phyloP scores from a whole-genome alignment of 2,797 vertebrate genomes.

The Falco concolor region DNA sequence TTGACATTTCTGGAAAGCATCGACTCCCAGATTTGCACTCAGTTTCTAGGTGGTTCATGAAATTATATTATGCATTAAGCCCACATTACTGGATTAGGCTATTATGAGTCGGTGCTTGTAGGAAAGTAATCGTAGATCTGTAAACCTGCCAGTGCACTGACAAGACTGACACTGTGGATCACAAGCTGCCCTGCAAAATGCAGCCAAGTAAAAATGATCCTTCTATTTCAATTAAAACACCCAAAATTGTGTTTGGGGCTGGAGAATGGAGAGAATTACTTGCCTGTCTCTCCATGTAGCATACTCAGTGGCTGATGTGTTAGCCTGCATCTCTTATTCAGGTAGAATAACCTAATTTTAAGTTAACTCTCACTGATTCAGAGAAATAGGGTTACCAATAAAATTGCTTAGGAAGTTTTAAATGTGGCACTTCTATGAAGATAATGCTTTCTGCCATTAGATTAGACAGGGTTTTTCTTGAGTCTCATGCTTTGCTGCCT shows the following conservation, averaged over 20 bases:
- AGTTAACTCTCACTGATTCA: neutral
- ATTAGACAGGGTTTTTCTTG: neutral
- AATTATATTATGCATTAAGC: conserved; percentile 20
- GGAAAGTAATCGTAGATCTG: neutral
- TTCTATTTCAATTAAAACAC: conserved; percentile 16
- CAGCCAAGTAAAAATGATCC: conserved; percentile 10
- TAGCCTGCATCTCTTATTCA: rapidly evolving
- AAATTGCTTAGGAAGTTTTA: conserved; percentile 31
- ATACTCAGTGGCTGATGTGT: neutral
- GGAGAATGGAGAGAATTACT: neutral
- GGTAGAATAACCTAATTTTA: neutral
- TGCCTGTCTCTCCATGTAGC: neutral
- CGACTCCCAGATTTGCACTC: neutral
- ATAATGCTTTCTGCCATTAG: neutral
- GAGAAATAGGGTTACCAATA: neutral
- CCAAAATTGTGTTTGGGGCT: neutral
- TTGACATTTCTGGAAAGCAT: conserved; percentile 17
- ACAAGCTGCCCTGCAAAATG: neutral
- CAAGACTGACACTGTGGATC: neutral
- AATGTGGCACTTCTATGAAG: neutral
- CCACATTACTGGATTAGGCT: neutral
- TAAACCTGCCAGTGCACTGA: neutral
- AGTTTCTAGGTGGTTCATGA: neutral
- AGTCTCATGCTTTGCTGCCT: neutral
- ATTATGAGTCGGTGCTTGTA: neutral